Percentiles rank a stretch among this genome's conserved stretches.
Evolutionary conservation across 2,113 vertebrate genomes (phyloP).

Genomic region (Micronycteris hirsuta): DNA sequence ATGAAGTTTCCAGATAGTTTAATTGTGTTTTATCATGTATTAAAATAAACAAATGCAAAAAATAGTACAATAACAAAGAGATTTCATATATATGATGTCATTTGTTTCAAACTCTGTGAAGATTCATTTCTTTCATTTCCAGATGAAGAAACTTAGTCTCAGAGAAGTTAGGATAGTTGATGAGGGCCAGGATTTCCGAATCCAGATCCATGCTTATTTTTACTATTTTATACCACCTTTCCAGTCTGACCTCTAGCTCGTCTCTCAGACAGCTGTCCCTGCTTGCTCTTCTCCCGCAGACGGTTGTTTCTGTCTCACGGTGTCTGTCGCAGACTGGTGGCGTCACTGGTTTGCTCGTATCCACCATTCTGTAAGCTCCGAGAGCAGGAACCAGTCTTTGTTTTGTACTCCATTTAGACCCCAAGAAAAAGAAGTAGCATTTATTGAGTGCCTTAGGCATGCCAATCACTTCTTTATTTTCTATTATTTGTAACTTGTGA

Average conservation of each 20-base stretch:
- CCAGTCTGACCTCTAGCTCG: not conserved
- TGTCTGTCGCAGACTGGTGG: not conserved
- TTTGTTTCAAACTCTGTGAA: not conserved
- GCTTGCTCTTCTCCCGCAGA: not conserved
- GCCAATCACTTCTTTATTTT: not conserved
- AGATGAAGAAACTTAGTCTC: not conserved
- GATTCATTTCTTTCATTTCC: constrained; percentile 9
- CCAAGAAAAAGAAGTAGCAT: not conserved
- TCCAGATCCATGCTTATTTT: not conserved
- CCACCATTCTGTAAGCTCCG: not conserved
- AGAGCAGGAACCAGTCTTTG: not conserved
- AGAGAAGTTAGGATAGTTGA: not conserved
- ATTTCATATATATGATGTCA: not conserved
- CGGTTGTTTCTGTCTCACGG: not conserved
- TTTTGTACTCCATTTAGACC: not conserved
- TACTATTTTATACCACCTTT: not conserved
- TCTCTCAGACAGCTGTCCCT: not conserved
- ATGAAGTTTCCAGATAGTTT: not conserved
- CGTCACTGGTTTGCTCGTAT: not conserved
- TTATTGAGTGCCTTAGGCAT: not conserved
- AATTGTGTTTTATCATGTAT: not conserved
- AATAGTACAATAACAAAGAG: not conserved
- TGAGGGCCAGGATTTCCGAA: not conserved
- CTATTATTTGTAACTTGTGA: not conserved
- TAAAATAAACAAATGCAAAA: not conserved